Evolutionary conservation across 2,113 vertebrate genomes (phyloP).

Genomic region (Syngnathus scovelli): DNA sequence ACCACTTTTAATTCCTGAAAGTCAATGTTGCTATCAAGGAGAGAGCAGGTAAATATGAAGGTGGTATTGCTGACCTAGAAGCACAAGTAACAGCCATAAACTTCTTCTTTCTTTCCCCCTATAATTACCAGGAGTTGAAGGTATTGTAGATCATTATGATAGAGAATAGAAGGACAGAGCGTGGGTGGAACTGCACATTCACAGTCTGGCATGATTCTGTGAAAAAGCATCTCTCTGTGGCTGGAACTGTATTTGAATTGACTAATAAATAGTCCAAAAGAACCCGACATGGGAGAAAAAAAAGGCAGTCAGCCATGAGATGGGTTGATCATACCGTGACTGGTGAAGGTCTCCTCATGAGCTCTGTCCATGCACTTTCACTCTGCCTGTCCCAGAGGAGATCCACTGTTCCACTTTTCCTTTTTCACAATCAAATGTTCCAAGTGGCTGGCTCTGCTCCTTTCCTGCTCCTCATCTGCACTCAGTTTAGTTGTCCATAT

Average conservation of each 20-base stretch:
- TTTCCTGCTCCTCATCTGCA: constrained; percentile 64
- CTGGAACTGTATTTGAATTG: constrained; percentile 13
- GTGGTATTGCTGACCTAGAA: constrained; percentile 37
- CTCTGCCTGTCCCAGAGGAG: constrained; percentile 63
- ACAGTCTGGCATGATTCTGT: constrained; percentile 45
- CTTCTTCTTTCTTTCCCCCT: constrained; percentile 68
- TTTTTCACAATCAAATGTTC: constrained; percentile 54
- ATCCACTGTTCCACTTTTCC: constrained; percentile 60
- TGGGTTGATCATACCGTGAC: constrained; percentile 35
- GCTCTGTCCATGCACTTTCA: constrained; percentile 55
- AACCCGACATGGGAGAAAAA: neutral
- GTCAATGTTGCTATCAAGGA: constrained; percentile 30
- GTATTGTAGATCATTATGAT: constrained; percentile 69
- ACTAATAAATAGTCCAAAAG: neutral
- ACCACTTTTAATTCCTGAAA: neutral
- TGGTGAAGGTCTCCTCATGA: constrained; percentile 46
- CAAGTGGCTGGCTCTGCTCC: constrained; percentile 59
- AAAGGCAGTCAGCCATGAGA: constrained; percentile 17
- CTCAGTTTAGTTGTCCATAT: constrained; percentile 30
- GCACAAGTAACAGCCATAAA: constrained; percentile 60
- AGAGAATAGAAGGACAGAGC: constrained; percentile 57
- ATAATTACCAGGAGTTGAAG: constrained; percentile 76
- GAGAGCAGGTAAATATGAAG: constrained; percentile 28
- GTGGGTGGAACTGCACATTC: constrained; percentile 46
- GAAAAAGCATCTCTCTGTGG: constrained; percentile 22